Base-by-base conservation (phyloP, 2,113 vertebrate genomes). In the Calyptommatus sinebrachiatus region DNA sequence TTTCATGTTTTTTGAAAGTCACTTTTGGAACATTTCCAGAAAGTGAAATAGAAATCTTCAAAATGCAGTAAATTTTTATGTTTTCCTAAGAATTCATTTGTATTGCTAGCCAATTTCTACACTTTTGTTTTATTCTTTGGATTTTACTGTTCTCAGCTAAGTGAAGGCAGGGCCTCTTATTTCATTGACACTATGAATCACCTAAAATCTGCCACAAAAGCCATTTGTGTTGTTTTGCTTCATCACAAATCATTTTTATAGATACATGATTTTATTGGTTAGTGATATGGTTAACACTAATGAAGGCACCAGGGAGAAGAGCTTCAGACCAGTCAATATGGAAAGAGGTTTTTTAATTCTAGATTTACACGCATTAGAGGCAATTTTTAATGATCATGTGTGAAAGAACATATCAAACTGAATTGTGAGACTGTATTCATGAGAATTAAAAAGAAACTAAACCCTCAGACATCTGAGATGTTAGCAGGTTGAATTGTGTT, bases 211-310 rank as follows among this genome's bases (percentile, higher is more conserved):
- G 66, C 50, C 50, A 70, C 21, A 14, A 22, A 70, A 75, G 28
- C 31, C 31, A 20, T 69, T 65, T 67, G 71, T 10, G 22, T 29
- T 67, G 46, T 18, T 48, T 81, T 70, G 73, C 35, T 21, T 35
- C n/a, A 60, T 70, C 57, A 31, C 73, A 81, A 81, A 70, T 76
- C 66, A 70, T 45, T 41, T 46, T 61, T 62, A 75, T 53, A 73
- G 79, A 66, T 69, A 76, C 53, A 35, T 81, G 73, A 50, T 41
- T 76, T 81, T 70, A 81, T 66, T 68, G 50, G 79, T 65, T 26
- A 81, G n/a, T 35, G n/a, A 62, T 76, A 74, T n/a, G 26, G 26
- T 68, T 60, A 69, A 5, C 8, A n/a, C 35, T 81, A 81, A 81
- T 70, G 66, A 81, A 75, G 72, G 35, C 45, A 77, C 5, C 16